Evolutionary conservation across 2,888 invertebrate genomes (phyloP), one percentile per base, ranked within the genome.

Genomic region (Athripsodes cinereus): DNA sequence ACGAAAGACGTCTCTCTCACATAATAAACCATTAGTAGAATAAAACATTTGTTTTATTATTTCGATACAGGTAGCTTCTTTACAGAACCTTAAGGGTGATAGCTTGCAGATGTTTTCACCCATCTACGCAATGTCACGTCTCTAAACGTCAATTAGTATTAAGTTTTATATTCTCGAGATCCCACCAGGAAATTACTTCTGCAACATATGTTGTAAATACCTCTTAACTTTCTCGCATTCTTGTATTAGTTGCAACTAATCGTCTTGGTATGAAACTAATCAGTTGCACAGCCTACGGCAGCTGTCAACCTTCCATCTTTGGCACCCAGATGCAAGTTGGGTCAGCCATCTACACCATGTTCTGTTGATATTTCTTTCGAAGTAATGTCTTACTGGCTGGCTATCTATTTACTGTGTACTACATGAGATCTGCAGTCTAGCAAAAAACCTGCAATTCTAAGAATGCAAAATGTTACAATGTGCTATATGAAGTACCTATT

Each of bases 191-290:
- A 40, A 40, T 40, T 40, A n/a, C n/a, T 40, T 40, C 13, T 40
- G 40, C 13, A 40, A 40, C 40, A 40, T 40, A 13, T 40, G n/a
- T 40, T 40, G 40, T 40, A 11, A 6, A 11, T 31, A 40, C 13
- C 40, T 40, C 40, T 40, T 40, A 40, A 40, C 40, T 40, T 40
- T 40, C 40, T 40, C 40, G 40, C 40, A 40, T 40, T 40, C 40
- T 40, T 40, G 2, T 8, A 13, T n/a, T 3, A 8, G 16, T 13
- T 16, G 40, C 40, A n/a, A 40, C 3, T n/a, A n/a, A n/a, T n/a
- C n/a, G n/a, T 8, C 40, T 26, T 26, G 26, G 26, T 26, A 26
- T 10, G 26, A 26, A 26, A 26, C 26, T 26, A 26, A 26, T 26
- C 26, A 26, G 5, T 26, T n/a, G 40, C 40, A 40, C 40, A 16